Evolutionary conservation across 2,888 invertebrate genomes (phyloP).

Genomic region (Strigamia transsilvanica): DNA sequence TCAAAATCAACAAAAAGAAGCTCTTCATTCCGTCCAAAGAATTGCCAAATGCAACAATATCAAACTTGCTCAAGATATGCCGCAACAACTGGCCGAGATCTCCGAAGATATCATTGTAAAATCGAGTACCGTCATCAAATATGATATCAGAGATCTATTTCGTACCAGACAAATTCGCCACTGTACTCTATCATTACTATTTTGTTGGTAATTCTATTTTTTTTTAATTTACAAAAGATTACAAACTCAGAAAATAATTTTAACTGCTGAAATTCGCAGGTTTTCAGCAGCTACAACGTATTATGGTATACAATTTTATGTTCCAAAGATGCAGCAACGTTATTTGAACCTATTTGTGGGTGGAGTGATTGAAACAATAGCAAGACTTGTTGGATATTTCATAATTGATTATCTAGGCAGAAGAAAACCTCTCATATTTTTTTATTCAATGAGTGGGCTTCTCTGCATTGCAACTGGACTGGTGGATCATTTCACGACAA

Average conservation of each 20-base stretch:
- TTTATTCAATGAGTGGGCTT: conserved; percentile 64
- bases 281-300: conserved; percentile 66
- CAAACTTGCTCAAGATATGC: conserved; percentile 4
- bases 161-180: conserved; percentile 48
- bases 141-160: conserved; percentile 53
- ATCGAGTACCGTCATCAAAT: neutral
- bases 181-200: conserved; percentile 50
- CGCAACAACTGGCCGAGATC: conserved; percentile 40
- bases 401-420: conserved; percentile 63
- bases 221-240: neutral
- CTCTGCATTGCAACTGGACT: conserved; percentile 62
- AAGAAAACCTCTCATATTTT: conserved; percentile 64
- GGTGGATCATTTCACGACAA: neutral
- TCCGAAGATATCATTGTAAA: conserved; percentile 53
- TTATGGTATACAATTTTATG: conserved; percentile 65
- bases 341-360: conserved; percentile 66
- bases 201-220: conserved; percentile 51
- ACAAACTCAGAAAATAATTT: too few species aligned
- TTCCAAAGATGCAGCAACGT: conserved; percentile 65
- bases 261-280: conserved; percentile 60
- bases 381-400: conserved; percentile 61
- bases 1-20: conserved; percentile 53
- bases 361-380: conserved; percentile 66
- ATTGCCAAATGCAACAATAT: conserved; percentile 52
- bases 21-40: conserved; percentile 34